These are phyloP conservation scores for Cephalotes varians DNA, from an alignment of 2,888 invertebrate genomes.

Conservation along the genomic window DNA sequence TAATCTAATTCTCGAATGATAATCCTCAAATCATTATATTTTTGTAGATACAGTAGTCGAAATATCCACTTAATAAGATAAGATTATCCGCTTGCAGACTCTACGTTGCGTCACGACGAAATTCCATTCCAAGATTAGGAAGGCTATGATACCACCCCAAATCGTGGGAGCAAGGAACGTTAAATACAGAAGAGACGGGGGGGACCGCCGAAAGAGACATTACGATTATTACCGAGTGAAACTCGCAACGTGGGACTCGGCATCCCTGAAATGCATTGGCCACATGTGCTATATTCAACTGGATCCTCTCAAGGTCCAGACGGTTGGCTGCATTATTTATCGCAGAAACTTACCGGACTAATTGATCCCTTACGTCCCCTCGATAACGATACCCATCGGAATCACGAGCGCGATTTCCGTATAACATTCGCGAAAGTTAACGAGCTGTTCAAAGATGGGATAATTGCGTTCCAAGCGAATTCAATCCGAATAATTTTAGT, in stretches of 20 bases:
- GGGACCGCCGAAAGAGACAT: conserved; percentile 83
- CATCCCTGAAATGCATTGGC: conserved; percentile 75
- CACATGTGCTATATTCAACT: conserved; percentile 78
- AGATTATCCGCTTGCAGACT: conserved; percentile 53
- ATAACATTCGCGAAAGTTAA: conserved; percentile 25
- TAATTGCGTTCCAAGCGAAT: conserved; percentile 31
- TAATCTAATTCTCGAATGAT: not conserved
- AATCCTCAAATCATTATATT: too few species aligned
- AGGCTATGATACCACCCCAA: conserved; percentile 59
- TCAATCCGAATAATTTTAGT: conserved; percentile 37
- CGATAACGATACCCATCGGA: conserved; percentile 49
- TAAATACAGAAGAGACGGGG: conserved; percentile 49
- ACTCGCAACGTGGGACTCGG: conserved; percentile 74
- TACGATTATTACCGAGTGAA: conserved; percentile 85
- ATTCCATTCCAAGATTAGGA: conserved; percentile 74
- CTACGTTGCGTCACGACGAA: conserved; percentile 63
- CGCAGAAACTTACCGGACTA: conserved; percentile 76
- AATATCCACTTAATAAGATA: conserved; percentile 13
- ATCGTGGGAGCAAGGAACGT: conserved; percentile 67
- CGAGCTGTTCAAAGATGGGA: conserved; percentile 25
- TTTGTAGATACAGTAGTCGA: not conserved
- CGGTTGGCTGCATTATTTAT: conserved; percentile 84
- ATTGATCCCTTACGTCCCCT: conserved; percentile 87
- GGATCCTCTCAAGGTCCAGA: conserved; percentile 82
- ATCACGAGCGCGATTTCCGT: conserved; percentile 45